Evolutionary conservation across 2,888 invertebrate species (phyloP), one percentile per base, ranked within the genome.

Genomic region (Noctua comes): DNA sequence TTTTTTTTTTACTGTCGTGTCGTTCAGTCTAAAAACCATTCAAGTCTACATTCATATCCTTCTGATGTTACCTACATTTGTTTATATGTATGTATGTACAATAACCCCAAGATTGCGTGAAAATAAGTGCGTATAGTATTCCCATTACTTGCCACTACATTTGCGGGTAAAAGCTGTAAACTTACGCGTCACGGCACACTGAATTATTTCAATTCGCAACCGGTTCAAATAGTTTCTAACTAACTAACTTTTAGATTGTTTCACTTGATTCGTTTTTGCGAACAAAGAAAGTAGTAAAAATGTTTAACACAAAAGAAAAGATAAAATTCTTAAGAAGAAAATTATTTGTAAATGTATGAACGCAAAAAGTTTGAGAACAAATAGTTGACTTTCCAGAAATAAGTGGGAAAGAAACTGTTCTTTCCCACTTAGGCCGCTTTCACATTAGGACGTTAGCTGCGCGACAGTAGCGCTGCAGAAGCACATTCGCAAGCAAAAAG

Each of bases 201-300:
- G 92, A 95, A 94, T 95, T 94, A 95, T 95, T 95, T 94, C 93
- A 93, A 95, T 94, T 95, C 93, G 91, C 92, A 93, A 93, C 91
- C 90, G 91, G 90, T 91, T 91, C 88, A 93, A 94, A 95, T 95
- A 93, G 93, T 95, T 95, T 91, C 88, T 89, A 85, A 93, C 92
- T 93, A 90, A 91, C 90, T 90, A 93, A 94, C 93, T 94, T 94
- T 93, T 91, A 94, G 92, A 93, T 92, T 93, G 91, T 89, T 92
- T 90, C 91, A 92, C 92, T 91, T 94, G 93, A 93, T 91, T 93
- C 90, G 89, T 91, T 93, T 92, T 88, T 84, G 72, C 66, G 76
- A 82, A 89, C 77, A 83, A 82, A 84, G 80, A 82, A 89, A 54
- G 68, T 40, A 76, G 78, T 80, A 84, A 79, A 85, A 85, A 83